phyloP scores from a whole-genome alignment of 1,140 invertebrate genomes.

The Lordiphosa collinella region DNA sequence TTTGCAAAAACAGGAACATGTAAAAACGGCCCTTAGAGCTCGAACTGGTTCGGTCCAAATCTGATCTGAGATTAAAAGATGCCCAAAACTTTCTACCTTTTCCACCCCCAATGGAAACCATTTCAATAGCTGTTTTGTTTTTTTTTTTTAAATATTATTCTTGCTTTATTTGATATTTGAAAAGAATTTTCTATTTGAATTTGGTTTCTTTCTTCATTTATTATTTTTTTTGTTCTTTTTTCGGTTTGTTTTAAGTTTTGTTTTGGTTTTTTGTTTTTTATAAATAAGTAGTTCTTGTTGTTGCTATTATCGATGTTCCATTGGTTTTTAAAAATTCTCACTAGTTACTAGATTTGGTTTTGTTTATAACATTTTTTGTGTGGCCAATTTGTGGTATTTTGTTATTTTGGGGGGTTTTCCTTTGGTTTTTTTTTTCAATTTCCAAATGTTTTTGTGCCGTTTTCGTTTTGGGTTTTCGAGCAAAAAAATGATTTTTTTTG shows the following conservation, averaged over 20 bases:
- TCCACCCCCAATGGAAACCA: background rate
- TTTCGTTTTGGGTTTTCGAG: constrained; percentile 30
- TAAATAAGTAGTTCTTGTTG: constrained; percentile 43
- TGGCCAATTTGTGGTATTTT: constrained; percentile 13
- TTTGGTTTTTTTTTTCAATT: constrained; percentile 20
- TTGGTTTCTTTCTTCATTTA: constrained; percentile 31
- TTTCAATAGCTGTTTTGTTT: constrained; percentile 18
- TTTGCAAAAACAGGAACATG: no score
- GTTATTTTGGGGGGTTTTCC: background rate
- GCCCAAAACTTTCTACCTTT: no score
- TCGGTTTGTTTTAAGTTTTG: constrained; percentile 19
- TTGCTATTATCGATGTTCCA: constrained; percentile 33
- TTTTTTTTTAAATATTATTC: constrained; percentile 47
- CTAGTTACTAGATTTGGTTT: constrained; percentile 59
- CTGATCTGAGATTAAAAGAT: no score
- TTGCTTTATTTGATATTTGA: constrained; percentile 76
- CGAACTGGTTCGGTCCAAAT: no score
- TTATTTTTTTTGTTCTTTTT: constrained; percentile 28
- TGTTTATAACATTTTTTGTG: constrained; percentile 31
- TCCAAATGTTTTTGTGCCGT: constrained; percentile 55
- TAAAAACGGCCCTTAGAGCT: no score
- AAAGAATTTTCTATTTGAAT: constrained; percentile 72
- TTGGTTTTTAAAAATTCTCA: constrained; percentile 53
- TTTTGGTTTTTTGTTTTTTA: constrained; percentile 23
- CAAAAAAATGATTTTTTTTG: constrained; percentile 29